Percentiles rank a stretch among this genome's conserved stretches.
Evolutionary conservation across 1,140 invertebrate species (phyloP).

Genomic region (Aphis gossypii): DNA sequence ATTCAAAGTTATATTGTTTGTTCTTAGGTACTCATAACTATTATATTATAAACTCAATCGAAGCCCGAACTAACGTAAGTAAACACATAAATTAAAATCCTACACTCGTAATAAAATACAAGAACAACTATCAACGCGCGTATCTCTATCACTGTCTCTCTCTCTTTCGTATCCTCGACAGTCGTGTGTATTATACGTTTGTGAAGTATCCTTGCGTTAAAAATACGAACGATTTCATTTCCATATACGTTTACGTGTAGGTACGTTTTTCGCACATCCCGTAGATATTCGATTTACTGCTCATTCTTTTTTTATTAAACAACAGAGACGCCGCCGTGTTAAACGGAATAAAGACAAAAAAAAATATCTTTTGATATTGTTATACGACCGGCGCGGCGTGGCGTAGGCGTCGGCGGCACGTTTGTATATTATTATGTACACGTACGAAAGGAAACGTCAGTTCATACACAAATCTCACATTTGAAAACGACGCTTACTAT

Average conservation of each 20-base stretch:
- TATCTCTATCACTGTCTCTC: background rate
- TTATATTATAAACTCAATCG: background rate
- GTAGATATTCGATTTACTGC: background rate
- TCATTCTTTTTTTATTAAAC: background rate
- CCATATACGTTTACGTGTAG: background rate
- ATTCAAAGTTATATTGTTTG: background rate
- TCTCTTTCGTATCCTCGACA: background rate
- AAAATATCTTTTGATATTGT: background rate
- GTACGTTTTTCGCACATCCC: background rate
- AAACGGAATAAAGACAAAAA: background rate
- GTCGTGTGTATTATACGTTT: background rate
- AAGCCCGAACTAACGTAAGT: background rate
- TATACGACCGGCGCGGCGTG: background rate
- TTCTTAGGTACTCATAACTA: background rate
- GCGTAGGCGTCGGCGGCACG: background rate
- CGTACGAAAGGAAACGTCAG: background rate
- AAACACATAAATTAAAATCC: constrained; percentile 17
- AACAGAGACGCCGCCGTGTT: background rate
- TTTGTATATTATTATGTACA: background rate
- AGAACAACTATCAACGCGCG: background rate
- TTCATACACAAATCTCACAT: background rate
- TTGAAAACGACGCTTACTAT: background rate
- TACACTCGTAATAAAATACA: background rate
- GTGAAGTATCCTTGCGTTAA: background rate
- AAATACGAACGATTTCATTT: background rate